A percentile compares a stretch with the other conserved stretches of the same genome.
Conservation (phyloP, 92 coral and sea anemone genomes). For the Ricordea florida region DNA sequence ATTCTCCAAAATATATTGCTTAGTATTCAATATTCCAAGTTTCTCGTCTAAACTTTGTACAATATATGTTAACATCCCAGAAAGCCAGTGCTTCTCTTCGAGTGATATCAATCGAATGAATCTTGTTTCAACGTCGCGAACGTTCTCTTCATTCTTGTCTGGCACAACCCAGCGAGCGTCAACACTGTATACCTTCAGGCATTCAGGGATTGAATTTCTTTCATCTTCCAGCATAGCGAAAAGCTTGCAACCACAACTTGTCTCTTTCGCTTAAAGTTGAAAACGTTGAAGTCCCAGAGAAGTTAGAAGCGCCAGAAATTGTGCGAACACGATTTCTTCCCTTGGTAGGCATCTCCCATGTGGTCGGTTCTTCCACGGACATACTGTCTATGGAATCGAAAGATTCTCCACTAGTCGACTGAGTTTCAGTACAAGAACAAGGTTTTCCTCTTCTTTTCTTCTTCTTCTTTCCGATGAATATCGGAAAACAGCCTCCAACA, state of each 20-base stretch:
- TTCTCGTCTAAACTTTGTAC: too few species aligned
- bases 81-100: too few species aligned
- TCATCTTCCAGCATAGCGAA: conserved; percentile 79
- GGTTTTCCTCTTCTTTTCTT: conserved; percentile 40
- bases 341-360: conserved; percentile 86
- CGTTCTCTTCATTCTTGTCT: conserved; percentile 32
- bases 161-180: not conserved
- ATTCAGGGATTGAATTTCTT: too few species aligned
- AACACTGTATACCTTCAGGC: too few species aligned
- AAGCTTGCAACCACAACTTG: conserved; percentile 83
- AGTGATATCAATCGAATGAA: too few species aligned
- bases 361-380: conserved; percentile 80
- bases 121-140: conserved; percentile 77
- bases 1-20: too few species aligned
- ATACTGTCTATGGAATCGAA: conserved; percentile 75
- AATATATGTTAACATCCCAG: too few species aligned
- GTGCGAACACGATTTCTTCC: conserved; percentile 81
- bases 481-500: conserved; percentile 76
- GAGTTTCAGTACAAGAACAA: conserved; percentile 36
- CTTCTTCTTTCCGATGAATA: conserved; percentile 61
- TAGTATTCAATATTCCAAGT: too few species aligned
- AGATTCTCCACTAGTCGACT: conserved; percentile 52
- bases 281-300: conserved; percentile 80
- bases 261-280: conserved; percentile 82
- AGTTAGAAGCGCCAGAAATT: conserved; percentile 85